Evolutionary conservation across 2,113 vertebrate species (phyloP).

Genomic region (Speoplatyrhinus poulsoni): DNA sequence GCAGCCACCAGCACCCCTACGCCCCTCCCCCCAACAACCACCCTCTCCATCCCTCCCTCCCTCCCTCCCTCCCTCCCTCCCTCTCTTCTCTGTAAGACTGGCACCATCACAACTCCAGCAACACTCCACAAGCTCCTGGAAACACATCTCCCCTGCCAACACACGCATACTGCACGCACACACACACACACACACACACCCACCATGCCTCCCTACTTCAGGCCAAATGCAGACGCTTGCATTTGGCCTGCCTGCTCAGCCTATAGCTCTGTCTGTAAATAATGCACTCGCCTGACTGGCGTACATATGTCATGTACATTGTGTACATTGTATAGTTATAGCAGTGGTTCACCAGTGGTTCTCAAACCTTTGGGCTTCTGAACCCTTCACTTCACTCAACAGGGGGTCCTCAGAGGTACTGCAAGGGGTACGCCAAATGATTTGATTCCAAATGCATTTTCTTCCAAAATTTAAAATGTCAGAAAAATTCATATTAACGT

Average conservation of each 20-base stretch:
- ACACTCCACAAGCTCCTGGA: conserved; percentile 57
- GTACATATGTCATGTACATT: too few species aligned
- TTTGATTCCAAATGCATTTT: too few species aligned
- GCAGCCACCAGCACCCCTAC: conserved; percentile 81
- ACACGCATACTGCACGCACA: not conserved
- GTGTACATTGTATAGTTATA: too few species aligned
- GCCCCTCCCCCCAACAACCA: conserved; percentile 9
- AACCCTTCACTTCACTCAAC: too few species aligned
- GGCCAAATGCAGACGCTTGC: conserved; percentile 52
- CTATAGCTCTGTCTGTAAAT: not conserved
- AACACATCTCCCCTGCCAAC: conserved; percentile 18
- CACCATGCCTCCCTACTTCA: conserved; percentile 11
- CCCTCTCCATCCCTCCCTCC: conserved; percentile 23
- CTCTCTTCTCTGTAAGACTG: conserved; percentile 70
- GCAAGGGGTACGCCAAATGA: too few species aligned
- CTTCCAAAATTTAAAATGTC: too few species aligned
- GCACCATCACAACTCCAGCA: conserved; percentile 82
- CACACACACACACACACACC: conserved; percentile 19
- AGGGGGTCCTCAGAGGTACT: too few species aligned
- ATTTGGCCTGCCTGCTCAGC: conserved; percentile 37
- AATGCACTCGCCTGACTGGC: not conserved
- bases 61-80: conserved; percentile 13
- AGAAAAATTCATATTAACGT: too few species aligned
- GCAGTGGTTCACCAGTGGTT: too few species aligned
- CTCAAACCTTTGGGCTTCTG: too few species aligned